Base-by-base conservation (phyloP, 2,888 invertebrate species). In the Thalpophila matura region DNA sequence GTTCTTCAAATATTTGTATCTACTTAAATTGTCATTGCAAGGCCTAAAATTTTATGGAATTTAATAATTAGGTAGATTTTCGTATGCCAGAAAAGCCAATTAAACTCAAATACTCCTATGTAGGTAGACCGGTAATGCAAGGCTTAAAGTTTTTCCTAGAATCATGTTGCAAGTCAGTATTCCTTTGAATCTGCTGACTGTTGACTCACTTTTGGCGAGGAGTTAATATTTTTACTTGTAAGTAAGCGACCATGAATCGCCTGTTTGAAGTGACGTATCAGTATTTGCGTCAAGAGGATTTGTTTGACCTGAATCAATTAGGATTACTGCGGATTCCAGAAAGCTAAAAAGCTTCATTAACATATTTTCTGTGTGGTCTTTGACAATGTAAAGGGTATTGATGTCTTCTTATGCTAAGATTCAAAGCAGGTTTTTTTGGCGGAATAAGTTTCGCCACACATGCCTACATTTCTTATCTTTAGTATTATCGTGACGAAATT, bases 91-190 rank as follows among this genome's bases (percentile, higher is more conserved):
- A 9, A n/a, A n/a, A 33, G 14, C 5, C 0, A 29, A 9, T 51
- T 2, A 27, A 53, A n/a, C 4, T 16, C 16, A n/a, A 54, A 14
- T 42, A n/a, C 24, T 16, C 14, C 3, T 4, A n/a, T n/a, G 16
- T 14, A 38, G 20, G 45, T 50, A 55, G n/a, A 35, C 4, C 14
- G 2, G 4, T 6, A 49, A 16, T 26, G 6, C 6, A 29, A 42
- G 18, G 16, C n/a, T 42, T 40, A 10, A 26, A 31, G 7, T 27
- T 22, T 26, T 68, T 71, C 65, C 9, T 33, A 20, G 51, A 64
- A 64, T 2, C 4, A n/a, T 14, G 37, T 3, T 43, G 65, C 64
- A 33, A 71, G 71, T 68, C 67, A 68, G 26, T 38, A 18, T 68
- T 63, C 40, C n/a, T 20, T 18, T 14, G 27, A 68, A 51, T 10